These are phyloP conservation scores for Sarcophilus harrisii DNA, from an alignment of 2,797 vertebrate species.

Conservation along the genomic window DNA sequence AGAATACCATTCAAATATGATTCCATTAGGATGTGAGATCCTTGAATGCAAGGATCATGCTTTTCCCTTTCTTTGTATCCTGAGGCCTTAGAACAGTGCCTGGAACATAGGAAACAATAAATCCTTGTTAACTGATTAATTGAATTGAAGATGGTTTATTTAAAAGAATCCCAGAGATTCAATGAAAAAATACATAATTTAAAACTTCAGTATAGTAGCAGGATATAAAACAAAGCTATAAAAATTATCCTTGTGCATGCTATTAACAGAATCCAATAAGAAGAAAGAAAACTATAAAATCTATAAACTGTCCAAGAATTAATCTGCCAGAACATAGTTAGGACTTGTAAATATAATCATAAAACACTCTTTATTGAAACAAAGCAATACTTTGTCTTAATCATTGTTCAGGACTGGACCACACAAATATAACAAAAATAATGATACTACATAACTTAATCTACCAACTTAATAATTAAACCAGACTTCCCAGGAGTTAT, in stretches of 20 bases:
- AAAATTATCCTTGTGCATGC: background rate
- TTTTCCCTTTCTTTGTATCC: background rate
- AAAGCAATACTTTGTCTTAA: background rate
- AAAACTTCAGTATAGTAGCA: background rate
- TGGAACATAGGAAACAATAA: background rate
- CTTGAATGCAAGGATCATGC: background rate
- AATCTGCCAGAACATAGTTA: background rate
- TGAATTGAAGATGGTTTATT: background rate
- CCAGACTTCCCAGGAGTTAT: background rate
- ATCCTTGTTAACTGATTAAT: background rate
- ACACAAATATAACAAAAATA: background rate
- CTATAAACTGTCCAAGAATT: background rate
- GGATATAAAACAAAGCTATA: background rate
- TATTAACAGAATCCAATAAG: background rate
- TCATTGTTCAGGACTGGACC: background rate
- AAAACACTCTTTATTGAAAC: background rate
- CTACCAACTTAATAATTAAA: background rate
- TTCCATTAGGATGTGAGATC: background rate
- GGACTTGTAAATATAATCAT: background rate
- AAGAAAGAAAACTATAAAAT: background rate
- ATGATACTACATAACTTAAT: background rate
- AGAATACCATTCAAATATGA: background rate
- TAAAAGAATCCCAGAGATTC: background rate
- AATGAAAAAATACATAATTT: background rate
- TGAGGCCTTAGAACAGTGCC: background rate